These are phyloP conservation scores for Tokudaia muenninki DNA, from an alignment of 2,797 vertebrate genomes.

Conservation along the genomic window DNA sequence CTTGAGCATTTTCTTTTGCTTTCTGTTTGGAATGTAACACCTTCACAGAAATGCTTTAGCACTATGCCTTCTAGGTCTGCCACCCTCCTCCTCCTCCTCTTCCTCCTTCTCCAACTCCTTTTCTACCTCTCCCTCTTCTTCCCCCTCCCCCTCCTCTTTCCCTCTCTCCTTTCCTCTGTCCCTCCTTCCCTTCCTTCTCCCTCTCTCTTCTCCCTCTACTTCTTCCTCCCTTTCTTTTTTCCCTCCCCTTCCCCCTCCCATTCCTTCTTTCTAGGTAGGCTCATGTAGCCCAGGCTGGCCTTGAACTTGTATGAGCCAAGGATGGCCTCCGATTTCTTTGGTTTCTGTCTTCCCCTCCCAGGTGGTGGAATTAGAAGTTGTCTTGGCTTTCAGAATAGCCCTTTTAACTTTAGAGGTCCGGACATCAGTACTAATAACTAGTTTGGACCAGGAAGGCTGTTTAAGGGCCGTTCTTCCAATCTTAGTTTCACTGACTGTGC, in stretches of 20 bases:
- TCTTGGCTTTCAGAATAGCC: not conserved
- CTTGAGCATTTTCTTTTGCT: not conserved
- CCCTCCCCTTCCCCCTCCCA: not conserved
- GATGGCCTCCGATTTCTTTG: not conserved
- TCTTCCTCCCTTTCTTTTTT: not conserved
- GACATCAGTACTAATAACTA: not conserved
- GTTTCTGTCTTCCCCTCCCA: not conserved
- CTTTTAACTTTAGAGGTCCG: not conserved
- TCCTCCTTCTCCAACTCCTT: too few species aligned
- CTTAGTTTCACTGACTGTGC: constrained; percentile 23
- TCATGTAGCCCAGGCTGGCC: not conserved
- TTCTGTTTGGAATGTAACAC: too few species aligned
- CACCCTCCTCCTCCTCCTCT: too few species aligned
- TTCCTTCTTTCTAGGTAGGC: not conserved
- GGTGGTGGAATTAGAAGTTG: not conserved
- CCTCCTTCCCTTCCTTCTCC: too few species aligned
- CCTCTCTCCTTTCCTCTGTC: too few species aligned
- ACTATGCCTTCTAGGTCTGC: not conserved
- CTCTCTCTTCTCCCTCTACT: not conserved
- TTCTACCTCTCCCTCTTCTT: too few species aligned
- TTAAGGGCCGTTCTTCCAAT: not conserved
- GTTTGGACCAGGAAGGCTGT: not conserved
- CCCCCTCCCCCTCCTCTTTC: not conserved
- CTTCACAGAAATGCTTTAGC: too few species aligned
- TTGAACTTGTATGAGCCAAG: not conserved